Percentiles rank a stretch among this genome's conserved stretches.
These are phyloP conservation scores for Thunnus albacares DNA, from an alignment of 2,797 vertebrate genomes.

Conservation along the genomic window DNA sequence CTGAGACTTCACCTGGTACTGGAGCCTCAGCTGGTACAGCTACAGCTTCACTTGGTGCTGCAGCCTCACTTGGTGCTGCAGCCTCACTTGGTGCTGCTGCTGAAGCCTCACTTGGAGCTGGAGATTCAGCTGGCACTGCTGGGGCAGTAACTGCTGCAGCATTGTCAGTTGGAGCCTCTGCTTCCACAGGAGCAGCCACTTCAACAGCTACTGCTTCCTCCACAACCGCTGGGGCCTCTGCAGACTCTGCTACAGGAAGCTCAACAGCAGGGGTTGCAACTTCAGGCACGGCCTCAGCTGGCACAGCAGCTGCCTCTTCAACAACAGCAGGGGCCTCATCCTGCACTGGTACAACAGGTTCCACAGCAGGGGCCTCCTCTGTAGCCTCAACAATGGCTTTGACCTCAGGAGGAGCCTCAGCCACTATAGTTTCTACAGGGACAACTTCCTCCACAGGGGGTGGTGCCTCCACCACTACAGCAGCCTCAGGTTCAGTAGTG, in stretches of 20 bases:
- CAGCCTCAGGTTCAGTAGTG: slow-evolving; percentile 22
- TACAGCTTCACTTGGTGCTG: background rate
- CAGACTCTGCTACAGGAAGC: slow-evolving; percentile 32
- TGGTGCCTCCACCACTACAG: slow-evolving; percentile 31
- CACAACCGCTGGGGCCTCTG: slow-evolving; percentile 13
- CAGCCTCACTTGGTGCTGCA: background rate
- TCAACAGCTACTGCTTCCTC: slow-evolving; percentile 31
- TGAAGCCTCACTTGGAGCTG: background rate
- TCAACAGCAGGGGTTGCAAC: slow-evolving; percentile 28
- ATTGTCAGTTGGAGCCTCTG: slow-evolving; percentile 36
- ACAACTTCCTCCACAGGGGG: slow-evolving; percentile 31
- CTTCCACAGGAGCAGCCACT: slow-evolving; percentile 29
- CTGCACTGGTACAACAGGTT: slow-evolving; percentile 44
- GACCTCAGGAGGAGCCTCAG: slow-evolving; percentile 41
- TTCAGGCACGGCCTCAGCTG: slow-evolving; percentile 37
- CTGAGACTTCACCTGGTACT: slow-evolving; percentile 18
- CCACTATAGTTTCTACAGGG: slow-evolving; percentile 42
- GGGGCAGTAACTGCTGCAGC: slow-evolving; percentile 18
- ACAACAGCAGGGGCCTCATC: slow-evolving; percentile 36
- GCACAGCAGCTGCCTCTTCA: slow-evolving; percentile 24
- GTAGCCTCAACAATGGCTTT: slow-evolving; percentile 23
- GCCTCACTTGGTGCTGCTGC: background rate
- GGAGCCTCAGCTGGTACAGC: background rate
- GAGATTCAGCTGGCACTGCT: slow-evolving; percentile 21
- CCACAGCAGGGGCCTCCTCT: slow-evolving; percentile 38